These are phyloP conservation scores for Aricia artaxerxes DNA, from an alignment of 2,888 invertebrate genomes.

Conservation along the genomic window DNA sequence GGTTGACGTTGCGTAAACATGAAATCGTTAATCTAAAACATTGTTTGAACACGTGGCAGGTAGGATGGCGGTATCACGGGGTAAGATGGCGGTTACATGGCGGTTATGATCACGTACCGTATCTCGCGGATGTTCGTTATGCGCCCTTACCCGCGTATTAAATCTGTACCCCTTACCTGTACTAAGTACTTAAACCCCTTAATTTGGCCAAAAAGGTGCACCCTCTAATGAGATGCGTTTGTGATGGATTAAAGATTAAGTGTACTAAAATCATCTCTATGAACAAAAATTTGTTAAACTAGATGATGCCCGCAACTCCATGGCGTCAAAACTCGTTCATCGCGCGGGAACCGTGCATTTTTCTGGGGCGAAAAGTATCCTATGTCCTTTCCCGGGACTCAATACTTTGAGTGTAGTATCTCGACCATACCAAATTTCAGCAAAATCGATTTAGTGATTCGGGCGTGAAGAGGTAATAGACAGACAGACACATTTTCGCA, in stretches of 20 bases:
- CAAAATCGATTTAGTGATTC: too few species aligned
- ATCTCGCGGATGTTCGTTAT: conserved; percentile 5
- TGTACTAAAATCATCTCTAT: too few species aligned
- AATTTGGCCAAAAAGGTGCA: background rate
- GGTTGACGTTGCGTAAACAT: background rate
- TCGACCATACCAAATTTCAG: too few species aligned
- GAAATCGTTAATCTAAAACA: conserved; percentile 1
- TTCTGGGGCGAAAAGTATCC: too few species aligned
- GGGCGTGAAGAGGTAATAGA: too few species aligned
- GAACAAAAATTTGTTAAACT: too few species aligned
- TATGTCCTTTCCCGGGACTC: too few species aligned
- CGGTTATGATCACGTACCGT: background rate
- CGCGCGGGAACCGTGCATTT: too few species aligned
- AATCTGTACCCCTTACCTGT: background rate
- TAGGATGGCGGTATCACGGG: background rate
- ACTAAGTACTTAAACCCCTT: background rate
- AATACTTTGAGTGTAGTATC: too few species aligned
- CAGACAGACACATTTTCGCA: too few species aligned
- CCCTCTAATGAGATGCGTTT: background rate
- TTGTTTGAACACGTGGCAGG: conserved; percentile 6
- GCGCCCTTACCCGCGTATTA: background rate
- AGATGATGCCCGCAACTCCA: too few species aligned
- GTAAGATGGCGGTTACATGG: background rate
- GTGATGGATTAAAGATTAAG: background rate
- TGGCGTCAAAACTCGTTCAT: too few species aligned